Percentiles rank a stretch among this genome's conserved stretches.
Conservation (phyloP, 2,888 invertebrate genomes). For the Eupithecia subfuscata region DNA sequence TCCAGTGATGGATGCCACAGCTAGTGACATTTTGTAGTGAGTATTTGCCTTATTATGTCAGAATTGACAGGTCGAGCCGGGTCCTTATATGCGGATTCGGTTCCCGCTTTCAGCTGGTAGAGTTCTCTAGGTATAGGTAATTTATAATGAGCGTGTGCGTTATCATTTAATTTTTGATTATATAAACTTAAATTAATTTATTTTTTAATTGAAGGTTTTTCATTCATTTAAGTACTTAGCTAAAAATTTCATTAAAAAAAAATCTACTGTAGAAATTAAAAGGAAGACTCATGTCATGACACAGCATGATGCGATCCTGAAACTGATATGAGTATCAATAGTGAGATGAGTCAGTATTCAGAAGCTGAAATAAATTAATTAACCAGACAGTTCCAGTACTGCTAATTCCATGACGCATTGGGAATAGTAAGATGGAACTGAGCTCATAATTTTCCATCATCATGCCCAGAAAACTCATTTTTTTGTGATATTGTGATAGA, state of each 20-base stretch:
- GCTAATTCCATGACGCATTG: constrained; percentile 28
- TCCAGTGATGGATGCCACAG: constrained; percentile 15
- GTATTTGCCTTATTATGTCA: constrained; percentile 17
- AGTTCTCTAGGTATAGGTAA: constrained; percentile 23
- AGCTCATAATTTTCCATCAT: constrained; percentile 11
- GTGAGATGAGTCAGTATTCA: constrained; percentile 24
- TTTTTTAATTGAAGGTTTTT: not conserved
- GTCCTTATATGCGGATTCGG: constrained; percentile 12
- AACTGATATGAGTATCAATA: constrained; percentile 24
- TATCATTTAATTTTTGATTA: constrained; percentile 15
- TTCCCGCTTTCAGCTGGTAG: constrained; percentile 25
- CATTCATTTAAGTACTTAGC: no score
- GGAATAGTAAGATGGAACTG: constrained; percentile 19
- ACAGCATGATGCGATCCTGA: constrained; percentile 13
- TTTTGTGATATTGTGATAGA: no score
- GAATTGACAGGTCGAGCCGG: constrained; percentile 21
- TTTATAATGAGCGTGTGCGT: constrained; percentile 22
- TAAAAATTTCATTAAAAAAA: no score
- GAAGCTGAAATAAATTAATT: constrained; percentile 26
- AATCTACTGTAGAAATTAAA: not conserved
- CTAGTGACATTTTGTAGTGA: constrained; percentile 25
- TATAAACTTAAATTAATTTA: not conserved
- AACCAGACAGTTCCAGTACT: constrained; percentile 25
- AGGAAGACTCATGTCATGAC: not conserved
- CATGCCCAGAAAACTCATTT: not conserved